Evolutionary conservation across 1,140 invertebrate species (phyloP).

Genomic region (Condylostylus longicornis): DNA sequence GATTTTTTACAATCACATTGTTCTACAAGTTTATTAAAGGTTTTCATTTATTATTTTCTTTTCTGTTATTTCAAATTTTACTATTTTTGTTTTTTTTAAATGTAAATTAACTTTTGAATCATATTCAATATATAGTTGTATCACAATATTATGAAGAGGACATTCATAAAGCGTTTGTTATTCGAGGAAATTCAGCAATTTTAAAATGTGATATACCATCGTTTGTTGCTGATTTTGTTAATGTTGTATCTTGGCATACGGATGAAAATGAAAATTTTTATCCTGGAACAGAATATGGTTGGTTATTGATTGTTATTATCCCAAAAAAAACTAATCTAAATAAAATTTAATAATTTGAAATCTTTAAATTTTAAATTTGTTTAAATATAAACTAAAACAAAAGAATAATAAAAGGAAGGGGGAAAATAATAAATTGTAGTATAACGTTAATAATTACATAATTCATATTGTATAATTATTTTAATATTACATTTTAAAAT

Average conservation of each 20-base stretch:
- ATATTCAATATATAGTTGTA: slow-evolving; percentile 57
- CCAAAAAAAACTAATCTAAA: no score
- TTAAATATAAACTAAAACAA: no score
- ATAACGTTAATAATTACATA: no score
- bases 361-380: no score
- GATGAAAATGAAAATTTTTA: slow-evolving; percentile 56
- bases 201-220: slow-evolving; percentile 84
- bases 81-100: not conserved
- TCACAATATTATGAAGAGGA: slow-evolving; percentile 74
- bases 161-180: slow-evolving; percentile 82
- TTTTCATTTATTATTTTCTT: not conserved
- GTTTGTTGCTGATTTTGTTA: slow-evolving; percentile 83
- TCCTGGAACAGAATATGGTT: slow-evolving; percentile 47
- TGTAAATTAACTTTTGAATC: not conserved
- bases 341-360: no score
- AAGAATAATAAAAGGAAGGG: no score
- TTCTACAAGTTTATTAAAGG: not conserved
- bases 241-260: slow-evolving; percentile 75
- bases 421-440: no score
- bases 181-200: slow-evolving; percentile 77
- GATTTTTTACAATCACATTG: not conserved
- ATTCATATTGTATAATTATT: no score
- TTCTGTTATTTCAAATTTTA: not conserved
- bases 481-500: no score
- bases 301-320: no score